Evolutionary conservation across 2,888 invertebrate species (phyloP).

Genomic region (Sicus ferrugineus): DNA sequence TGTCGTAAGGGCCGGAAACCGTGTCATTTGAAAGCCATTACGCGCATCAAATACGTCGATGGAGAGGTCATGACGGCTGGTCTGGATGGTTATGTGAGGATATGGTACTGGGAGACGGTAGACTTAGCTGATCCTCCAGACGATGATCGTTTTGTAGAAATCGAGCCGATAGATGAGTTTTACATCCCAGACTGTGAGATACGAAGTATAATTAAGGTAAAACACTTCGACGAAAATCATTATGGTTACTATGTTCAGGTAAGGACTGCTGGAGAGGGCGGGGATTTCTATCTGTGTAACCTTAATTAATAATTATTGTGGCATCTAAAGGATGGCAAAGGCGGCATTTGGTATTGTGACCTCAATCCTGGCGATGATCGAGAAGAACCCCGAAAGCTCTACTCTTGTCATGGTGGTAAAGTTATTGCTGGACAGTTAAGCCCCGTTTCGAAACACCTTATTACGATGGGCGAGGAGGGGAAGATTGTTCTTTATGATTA

Average conservation of each 20-base stretch:
- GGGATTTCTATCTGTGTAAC: background rate
- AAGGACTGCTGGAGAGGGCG: constrained; percentile 38
- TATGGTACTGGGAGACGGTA: constrained; percentile 93
- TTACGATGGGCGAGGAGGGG: constrained; percentile 78
- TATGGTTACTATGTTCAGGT: constrained; percentile 80
- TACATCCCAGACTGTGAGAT: constrained; percentile 67
- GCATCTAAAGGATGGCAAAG: constrained; percentile 77
- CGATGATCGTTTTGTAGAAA: constrained; percentile 79
- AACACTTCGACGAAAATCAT: constrained; percentile 64
- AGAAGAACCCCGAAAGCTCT: constrained; percentile 65
- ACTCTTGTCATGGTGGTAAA: constrained; percentile 79
- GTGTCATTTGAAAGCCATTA: constrained; percentile 80
- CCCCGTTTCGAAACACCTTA: constrained; percentile 74
- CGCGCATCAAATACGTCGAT: constrained; percentile 58
- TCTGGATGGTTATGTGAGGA: constrained; percentile 79
- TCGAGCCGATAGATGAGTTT: constrained; percentile 88
- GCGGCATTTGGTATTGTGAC: constrained; percentile 81
- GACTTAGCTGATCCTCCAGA: constrained; percentile 86
- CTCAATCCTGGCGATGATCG: constrained; percentile 68
- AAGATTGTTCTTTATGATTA: constrained; percentile 79
- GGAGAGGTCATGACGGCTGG: constrained; percentile 66
- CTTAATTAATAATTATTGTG: background rate
- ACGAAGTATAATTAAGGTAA: constrained; percentile 56
- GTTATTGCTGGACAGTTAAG: constrained; percentile 75
- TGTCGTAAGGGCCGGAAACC: constrained; percentile 74